Percentiles rank a stretch among this genome's conserved stretches.
These are phyloP conservation scores for Synaphobranchus kaupii DNA, from an alignment of 2,797 vertebrate species.

Conservation along the genomic window DNA sequence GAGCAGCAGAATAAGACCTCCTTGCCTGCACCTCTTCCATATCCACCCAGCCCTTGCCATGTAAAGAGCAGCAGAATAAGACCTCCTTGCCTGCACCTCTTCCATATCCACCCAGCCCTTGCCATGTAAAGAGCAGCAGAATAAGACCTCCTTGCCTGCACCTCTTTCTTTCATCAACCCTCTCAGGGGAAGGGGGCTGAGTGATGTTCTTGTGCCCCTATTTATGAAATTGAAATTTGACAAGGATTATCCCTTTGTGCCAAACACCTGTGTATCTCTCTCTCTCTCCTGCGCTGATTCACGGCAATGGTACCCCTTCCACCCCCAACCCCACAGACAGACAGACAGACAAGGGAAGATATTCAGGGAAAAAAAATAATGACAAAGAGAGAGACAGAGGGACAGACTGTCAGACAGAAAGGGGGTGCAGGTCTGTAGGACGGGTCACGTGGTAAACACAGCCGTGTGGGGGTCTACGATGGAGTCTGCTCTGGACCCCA, in stretches of 20 bases:
- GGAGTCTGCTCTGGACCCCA: constrained; percentile 11
- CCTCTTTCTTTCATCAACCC: not conserved
- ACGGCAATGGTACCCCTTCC: not conserved
- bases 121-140: not conserved
- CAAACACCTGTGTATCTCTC: constrained; percentile 4
- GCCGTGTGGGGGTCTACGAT: constrained; percentile 10
- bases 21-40: not conserved
- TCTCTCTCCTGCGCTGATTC: not conserved
- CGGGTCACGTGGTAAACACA: not conserved
- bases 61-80: not conserved
- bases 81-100: not conserved
- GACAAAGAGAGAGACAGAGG: constrained; percentile 4
- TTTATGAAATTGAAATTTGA: not conserved
- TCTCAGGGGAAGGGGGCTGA: not conserved
- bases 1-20: not conserved
- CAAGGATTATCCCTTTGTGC: constrained; percentile 4
- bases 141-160: not conserved
- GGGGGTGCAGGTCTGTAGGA: not conserved
- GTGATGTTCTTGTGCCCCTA: not conserved
- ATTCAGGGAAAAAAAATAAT: not conserved
- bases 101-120: not conserved
- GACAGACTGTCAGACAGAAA: not conserved
- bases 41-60: not conserved
- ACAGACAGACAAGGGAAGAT: not conserved
- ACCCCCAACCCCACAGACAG: not conserved